Evolutionary conservation across 92 coral and sea anemone species (phyloP), one percentile per base, ranked within the genome.

Genomic region (Epizoanthus ramosus): DNA sequence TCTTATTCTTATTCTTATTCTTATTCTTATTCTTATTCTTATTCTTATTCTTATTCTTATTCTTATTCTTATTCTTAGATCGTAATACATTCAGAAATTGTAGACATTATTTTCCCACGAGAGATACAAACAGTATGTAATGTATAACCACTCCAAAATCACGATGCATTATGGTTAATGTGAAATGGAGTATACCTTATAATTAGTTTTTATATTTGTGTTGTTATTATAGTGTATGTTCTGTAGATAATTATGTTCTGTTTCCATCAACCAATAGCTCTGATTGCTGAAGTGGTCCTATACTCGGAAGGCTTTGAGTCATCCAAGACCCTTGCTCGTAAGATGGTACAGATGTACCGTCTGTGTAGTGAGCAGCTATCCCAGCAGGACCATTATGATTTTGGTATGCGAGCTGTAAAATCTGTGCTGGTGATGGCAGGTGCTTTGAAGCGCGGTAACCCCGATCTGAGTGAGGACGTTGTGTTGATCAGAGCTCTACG

Each of bases 271-370:
- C 68, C 72, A 74, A 21, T 80, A 97, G 99, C 98, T 59, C 86
- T 97, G 74, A 97, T 97, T 79, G 99, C 99, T 9, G 99, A 97
- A 86, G 99, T 97, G 63, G 94, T 97, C 68, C 92, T 97, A 31
- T 97, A 97, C 93, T 97, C 99, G 16, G 99, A 97, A 84, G 99
- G 99, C 21, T 97, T 97, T 72, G 99, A 97, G 83, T 97, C 99
- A 13, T 97, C 99, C 57, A 97, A 97, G 83, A 93, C 89, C 83
- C 92, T 97, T 43, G 98, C 99, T 22, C 99, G 99, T 75, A 97
- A 97, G 89, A 97, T 97, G 99, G 98, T 94, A 3, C 99, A 97
- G 87, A 97, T 97, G 99, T 97, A 97, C 85, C 92, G 99, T 0
- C 86, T 97, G 19, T 97, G 99, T 79, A 93, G 98, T 14, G 99